Conservation (phyloP, 2,888 invertebrate species). For the Eupsilia transversa region DNA sequence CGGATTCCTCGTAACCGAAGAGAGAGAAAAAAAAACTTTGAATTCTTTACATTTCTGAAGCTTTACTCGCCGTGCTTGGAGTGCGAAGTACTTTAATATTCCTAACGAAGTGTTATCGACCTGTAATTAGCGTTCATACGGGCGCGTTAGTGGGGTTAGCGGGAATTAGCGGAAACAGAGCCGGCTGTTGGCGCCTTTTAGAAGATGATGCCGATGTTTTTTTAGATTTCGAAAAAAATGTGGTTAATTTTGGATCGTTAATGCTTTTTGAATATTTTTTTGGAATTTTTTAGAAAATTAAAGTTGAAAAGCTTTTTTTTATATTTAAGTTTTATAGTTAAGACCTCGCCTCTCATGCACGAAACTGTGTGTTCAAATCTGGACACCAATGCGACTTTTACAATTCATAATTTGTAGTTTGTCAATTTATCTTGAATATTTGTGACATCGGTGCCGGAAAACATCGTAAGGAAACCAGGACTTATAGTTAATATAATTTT, state of each 20-base stretch:
- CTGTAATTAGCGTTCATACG: constrained; percentile 58
- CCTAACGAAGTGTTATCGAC: constrained; percentile 66
- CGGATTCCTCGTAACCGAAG: constrained; percentile 22
- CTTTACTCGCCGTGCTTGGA: constrained; percentile 32
- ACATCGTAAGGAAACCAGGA: too few relatives aligned
- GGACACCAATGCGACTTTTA: too few relatives aligned
- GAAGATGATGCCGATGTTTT: background rate
- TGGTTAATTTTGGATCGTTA: background rate
- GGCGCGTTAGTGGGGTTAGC: constrained; percentile 61
- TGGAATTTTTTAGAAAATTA: background rate
- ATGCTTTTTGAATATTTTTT: background rate
- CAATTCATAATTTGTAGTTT: too few relatives aligned
- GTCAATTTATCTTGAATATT: too few relatives aligned
- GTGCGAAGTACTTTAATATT: constrained; percentile 65
- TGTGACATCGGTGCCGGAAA: too few relatives aligned
- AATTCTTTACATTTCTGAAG: constrained; percentile 47
- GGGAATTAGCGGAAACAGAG: constrained; percentile 43
- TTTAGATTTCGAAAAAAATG: background rate
- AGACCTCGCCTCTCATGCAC: too few relatives aligned
- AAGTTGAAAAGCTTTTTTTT: background rate
- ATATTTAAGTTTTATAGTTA: too few relatives aligned
- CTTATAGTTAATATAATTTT: too few relatives aligned
- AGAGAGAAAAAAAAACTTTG: background rate
- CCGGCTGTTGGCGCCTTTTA: constrained; percentile 11
- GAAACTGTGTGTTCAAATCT: too few relatives aligned